Evolutionary conservation across 92 coral and sea anemone species (phyloP), one percentile per base, ranked within the genome.

Genomic region (Metridium senile): DNA sequence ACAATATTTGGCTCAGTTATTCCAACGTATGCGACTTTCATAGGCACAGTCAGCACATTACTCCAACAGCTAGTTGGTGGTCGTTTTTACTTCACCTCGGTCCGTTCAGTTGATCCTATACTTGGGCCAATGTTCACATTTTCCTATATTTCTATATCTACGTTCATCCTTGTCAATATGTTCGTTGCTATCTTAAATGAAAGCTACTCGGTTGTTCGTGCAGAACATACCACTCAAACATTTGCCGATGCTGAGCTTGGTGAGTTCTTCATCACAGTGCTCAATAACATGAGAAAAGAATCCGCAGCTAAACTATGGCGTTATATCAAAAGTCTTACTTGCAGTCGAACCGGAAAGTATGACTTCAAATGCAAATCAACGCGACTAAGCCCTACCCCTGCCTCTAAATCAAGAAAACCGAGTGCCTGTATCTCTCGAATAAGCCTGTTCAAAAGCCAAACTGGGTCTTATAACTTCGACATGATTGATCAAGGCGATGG

Each of bases 11-110:
- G 91, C 21, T 66, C 88, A 1, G 63, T 82, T 7, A 45, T 90
- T 47, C 84, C 74, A 13, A 71, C 89, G 11, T 90, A 90, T 22
- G 87, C 94, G 0, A 82, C 94, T 10, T 83, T 86, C 79, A 70
- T 90, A 58, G 63, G 82, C 70, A 86, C 94, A 8, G 34, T 86
- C 61, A 87, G 94, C 29, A 84, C 91, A 25, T 76, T 90, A 28
- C 70, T 90, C 2, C 87, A 90, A 46, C 87, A 86, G 83, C 85
- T 90, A 16, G 72, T 90, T 1, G 94, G 94, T 26, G 94, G 94
- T 9, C 66, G 85, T 25, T 69, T 87, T 68, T 80, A 78, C 39
- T 90, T 90, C 82, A 86, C 81, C 39, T 67, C 85, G 46, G 53
- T 90, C 7, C 87, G 85, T 58, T 79, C 86, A 22, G 25, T 69